Base-by-base conservation (phyloP, 1,140 invertebrate species). In the Anadara kagoshimensis region DNA sequence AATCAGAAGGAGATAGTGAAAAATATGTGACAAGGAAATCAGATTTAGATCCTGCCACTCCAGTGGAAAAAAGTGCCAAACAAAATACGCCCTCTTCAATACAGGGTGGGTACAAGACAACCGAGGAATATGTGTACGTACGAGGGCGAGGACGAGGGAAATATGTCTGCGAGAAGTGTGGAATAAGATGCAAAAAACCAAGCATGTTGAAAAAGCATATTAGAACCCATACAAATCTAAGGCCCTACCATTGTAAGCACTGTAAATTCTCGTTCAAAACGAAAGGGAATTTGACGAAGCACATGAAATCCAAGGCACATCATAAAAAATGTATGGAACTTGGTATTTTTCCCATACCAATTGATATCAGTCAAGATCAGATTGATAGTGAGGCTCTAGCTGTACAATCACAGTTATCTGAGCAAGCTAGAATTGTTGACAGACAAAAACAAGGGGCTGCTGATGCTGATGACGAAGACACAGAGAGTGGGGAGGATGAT, bases 121-220 rank as follows among this genome's bases (percentile, higher is more conserved):
- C 96, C 76, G 97, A 99, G 89, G 96, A 98, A 82, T 98, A 99
- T 86, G 97, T 95, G 0, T 99, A 99, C 86, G 94, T 99, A 5
- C 91, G 97, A 66, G 98, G 98, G 18, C 92, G 97, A 89, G 95
- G 97, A 54, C 92, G 97, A 80, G 88, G 88, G 8, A 93, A 96
- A 57, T 99, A 98, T 86, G 96, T 99, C 7, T 99, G 98, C 89
- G 95, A 97, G 75, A 94, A 97, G 88, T 99, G 98, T 90, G 98
- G 97, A 53, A 99, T 99, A 76, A 93, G 97, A 10, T 99, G 98
- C 90, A 99, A 98, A 88, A 99, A 99, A 87, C 97, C 98, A 7
- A 99, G 97, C 24, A 99, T 99, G 97, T 89, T 99, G 43, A 98
- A 98, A 89, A 99, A 99, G 91, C 98, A 99, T 90, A 96, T 99